Evolutionary conservation across 2,797 vertebrate species (phyloP).

Genomic region (Todus mexicanus): DNA sequence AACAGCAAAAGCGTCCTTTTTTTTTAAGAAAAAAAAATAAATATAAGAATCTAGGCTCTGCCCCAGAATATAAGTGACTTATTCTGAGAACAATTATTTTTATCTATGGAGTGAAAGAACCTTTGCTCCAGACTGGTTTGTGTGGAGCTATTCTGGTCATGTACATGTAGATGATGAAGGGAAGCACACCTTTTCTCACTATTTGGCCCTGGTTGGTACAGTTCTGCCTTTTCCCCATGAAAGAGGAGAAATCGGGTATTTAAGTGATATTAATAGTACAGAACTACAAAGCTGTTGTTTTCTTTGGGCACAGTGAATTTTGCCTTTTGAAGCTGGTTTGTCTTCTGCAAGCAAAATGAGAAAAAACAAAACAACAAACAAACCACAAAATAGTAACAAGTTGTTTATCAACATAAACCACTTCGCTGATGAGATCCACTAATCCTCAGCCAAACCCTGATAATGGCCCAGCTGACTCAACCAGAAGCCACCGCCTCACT

Average conservation of each 20-base stretch:
- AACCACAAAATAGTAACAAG: background rate
- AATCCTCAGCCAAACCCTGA: background rate
- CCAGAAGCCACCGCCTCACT: background rate
- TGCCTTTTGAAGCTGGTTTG: background rate
- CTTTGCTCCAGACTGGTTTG: background rate
- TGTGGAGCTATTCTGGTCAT: background rate
- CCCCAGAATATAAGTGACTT: slow-evolving; percentile 5
- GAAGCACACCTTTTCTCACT: background rate
- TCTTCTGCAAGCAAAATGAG: background rate
- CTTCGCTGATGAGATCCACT: background rate
- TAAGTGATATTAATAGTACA: background rate
- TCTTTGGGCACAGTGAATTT: background rate
- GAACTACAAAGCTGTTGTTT: background rate
- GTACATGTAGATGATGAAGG: background rate
- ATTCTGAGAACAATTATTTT: slow-evolving; percentile 32
- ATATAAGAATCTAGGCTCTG: slow-evolving; percentile 12
- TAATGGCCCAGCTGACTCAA: background rate
- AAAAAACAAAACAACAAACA: background rate
- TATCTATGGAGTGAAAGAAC: background rate
- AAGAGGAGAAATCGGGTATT: background rate
- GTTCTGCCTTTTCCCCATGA: background rate
- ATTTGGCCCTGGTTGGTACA: background rate
- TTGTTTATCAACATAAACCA: background rate
- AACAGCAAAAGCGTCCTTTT: background rate
- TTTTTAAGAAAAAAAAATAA: background rate